Base-by-base conservation (phyloP, 2,797 vertebrate genomes). In the Oceanodroma leucorhoa region DNA sequence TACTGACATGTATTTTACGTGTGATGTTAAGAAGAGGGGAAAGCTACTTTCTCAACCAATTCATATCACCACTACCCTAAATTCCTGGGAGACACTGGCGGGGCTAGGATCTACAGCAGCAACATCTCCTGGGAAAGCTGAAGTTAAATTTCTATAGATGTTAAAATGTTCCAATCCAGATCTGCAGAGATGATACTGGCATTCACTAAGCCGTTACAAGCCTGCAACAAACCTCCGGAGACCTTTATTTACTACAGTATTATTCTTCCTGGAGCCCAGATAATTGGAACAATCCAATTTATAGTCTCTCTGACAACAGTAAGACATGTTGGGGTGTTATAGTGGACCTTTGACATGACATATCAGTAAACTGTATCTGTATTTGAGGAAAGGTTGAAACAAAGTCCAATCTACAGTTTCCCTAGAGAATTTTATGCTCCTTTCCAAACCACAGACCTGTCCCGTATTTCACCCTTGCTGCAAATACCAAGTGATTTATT, bases 251-350 rank as follows among this genome's bases (percentile, higher is more conserved):
- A 67, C 91, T 85, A 14, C 24, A 12, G 48, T 58, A 29, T 58
- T 72, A 69, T 91, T 89, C 82, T 83, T 94, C 72, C 69, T 18
- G 4, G 65, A 93, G 57, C 76, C 72, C 24, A 48, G 69, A 66
- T 95, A 96, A 95, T 93, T 96, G 91, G 84, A 93, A 83, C 82
- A 86, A 73, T 75, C 53, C 71, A 83, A 91, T 97, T 94, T 94
- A 86, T 84, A 89, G 62, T 27, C 54, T 85, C 53, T 75, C 61
- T 96, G 92, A 94, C 92, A 96, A 50, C 58, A 80, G 40, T 26
- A 53, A 75, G 87, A 87, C 45, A 5, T 38, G 41, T 60, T 66
- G 45, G 54, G 57, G 61, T 89, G 72, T 86, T 87, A 54, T 11
- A 91, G 43, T 7, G 27, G 65, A 88, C 92, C 72, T 95, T 32